Evolutionary conservation across 2,113 vertebrate species (phyloP).

Genomic region (Colaptes auratus): DNA sequence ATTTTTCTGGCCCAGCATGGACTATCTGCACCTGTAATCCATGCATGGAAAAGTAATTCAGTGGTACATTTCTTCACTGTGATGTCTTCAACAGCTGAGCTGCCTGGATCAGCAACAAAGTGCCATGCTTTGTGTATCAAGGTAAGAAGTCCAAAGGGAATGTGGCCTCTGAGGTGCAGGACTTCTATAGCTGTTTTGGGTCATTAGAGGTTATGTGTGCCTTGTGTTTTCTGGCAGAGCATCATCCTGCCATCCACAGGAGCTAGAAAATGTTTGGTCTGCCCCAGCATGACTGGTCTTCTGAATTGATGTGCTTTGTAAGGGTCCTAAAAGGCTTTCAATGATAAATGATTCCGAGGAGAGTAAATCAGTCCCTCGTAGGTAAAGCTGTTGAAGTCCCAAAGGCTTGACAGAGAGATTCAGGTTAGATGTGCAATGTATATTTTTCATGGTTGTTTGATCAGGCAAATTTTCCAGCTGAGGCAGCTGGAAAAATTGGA

Average conservation of each 20-base stretch:
- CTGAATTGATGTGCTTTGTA: neutral
- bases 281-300: neutral
- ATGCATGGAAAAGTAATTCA: constrained; percentile 7
- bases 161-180: neutral
- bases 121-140: neutral
- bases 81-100: constrained; percentile 8
- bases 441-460: neutral
- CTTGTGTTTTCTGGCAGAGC: neutral
- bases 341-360: neutral
- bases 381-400: neutral
- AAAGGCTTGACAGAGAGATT: neutral
- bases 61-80: neutral
- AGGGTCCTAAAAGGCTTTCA: neutral
- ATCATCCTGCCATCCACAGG: neutral
- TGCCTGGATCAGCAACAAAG: neutral
- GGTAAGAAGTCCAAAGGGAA: neutral
- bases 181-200: neutral
- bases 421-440: neutral
- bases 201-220: neutral
- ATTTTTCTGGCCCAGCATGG: neutral
- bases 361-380: neutral
- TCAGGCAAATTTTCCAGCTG: neutral
- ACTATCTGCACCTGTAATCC: neutral
- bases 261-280: neutral
- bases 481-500: neutral